Percentiles rank a stretch among this genome's conserved stretches.
Conservation (phyloP, 1,140 invertebrate species). For the Solen grandis region DNA sequence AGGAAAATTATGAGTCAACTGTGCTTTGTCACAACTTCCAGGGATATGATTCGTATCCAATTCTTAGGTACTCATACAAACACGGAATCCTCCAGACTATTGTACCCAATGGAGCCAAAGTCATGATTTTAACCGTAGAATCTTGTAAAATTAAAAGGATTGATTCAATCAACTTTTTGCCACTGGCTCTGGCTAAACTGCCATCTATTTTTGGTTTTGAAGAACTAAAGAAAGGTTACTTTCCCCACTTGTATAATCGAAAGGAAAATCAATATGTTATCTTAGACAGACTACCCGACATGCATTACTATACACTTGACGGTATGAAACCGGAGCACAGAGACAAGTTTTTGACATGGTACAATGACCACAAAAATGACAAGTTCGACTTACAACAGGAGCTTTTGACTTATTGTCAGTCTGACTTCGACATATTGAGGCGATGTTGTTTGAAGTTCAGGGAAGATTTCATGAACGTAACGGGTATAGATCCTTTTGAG, state of each 20-base stretch:
- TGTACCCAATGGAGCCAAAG: background rate
- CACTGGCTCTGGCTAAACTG: slow-evolving; percentile 1
- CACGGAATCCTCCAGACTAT: background rate
- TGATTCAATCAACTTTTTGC: slow-evolving; percentile 32
- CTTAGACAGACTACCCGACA: background rate
- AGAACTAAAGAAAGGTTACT: slow-evolving; percentile 35
- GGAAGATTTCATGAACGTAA: no score
- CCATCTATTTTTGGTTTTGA: slow-evolving; percentile 19
- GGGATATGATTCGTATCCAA: background rate
- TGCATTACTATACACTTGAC: slow-evolving; percentile 6
- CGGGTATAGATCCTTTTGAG: no score
- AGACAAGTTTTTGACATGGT: background rate
- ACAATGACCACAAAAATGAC: background rate
- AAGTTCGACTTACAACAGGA: background rate
- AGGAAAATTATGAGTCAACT: background rate
- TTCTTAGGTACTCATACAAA: background rate
- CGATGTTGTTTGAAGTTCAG: background rate
- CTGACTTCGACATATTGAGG: slow-evolving; percentile 45
- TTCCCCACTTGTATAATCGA: slow-evolving; percentile 25
- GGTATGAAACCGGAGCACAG: slow-evolving; percentile 18
- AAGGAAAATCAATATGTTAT: background rate
- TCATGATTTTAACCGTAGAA: background rate
- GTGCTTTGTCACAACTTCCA: background rate
- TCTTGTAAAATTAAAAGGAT: background rate
- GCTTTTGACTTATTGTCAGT: slow-evolving; percentile 40